phyloP scores from a whole-genome alignment of 2,888 invertebrate genomes.

The Plebejus melissa region DNA sequence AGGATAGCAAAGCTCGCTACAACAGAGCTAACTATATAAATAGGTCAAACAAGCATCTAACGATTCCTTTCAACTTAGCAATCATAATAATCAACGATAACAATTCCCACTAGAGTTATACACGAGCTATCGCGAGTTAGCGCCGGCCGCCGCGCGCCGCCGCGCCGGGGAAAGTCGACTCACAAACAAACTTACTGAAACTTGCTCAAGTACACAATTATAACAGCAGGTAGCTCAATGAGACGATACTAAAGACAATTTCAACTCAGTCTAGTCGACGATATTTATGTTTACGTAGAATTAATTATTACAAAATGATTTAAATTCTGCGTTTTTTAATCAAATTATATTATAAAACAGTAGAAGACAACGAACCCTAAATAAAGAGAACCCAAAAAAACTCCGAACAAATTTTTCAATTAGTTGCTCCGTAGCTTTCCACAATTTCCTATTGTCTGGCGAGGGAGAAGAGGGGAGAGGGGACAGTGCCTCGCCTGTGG shows the following conservation, averaged over 20 bases:
- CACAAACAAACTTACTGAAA: neutral
- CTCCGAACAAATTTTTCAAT: neutral
- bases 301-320: too few relatives aligned
- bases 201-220: neutral
- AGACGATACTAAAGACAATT: neutral
- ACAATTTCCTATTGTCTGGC: slow-evolving; percentile 5
- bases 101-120: neutral
- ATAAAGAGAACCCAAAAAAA: neutral
- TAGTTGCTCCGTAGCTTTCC: neutral
- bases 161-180: neutral
- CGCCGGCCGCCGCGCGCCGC: neutral
- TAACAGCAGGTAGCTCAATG: neutral
- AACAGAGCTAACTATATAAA: neutral
- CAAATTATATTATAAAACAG: neutral
- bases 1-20: neutral
- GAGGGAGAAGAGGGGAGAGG: neutral
- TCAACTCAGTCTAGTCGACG: neutral
- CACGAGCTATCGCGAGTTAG: neutral
- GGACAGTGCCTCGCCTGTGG: neutral
- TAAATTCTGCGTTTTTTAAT: too few relatives aligned
- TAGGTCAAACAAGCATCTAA: neutral
- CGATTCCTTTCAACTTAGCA: neutral
- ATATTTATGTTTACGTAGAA: neutral
- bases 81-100: neutral
- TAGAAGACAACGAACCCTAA: neutral